Evolutionary conservation across 2,113 vertebrate species (phyloP).

Genomic region (Todiramphus saurophagus): DNA sequence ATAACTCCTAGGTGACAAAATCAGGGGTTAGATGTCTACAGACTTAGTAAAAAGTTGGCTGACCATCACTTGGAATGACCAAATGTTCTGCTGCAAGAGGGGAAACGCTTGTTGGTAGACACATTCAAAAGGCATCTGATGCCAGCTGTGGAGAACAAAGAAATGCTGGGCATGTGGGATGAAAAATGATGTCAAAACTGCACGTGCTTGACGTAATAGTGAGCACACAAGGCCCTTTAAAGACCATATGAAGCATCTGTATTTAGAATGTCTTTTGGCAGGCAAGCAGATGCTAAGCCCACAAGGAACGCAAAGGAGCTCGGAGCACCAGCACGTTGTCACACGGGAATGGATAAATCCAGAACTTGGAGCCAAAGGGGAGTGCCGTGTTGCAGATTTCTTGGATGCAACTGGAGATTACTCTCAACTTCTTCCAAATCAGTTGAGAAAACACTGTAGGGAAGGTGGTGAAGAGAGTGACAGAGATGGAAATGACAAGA

Average conservation of each 20-base stretch:
- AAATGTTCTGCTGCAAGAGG: not conserved
- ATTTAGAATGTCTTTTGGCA: not conserved
- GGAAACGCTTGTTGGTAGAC: not conserved
- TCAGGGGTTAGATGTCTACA: not conserved
- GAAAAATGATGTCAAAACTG: not conserved
- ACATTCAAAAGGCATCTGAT: not conserved
- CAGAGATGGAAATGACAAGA: not conserved
- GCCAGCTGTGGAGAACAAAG: not conserved
- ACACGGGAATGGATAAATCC: not conserved
- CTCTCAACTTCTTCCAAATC: no score
- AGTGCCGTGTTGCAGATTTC: not conserved
- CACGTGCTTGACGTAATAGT: not conserved
- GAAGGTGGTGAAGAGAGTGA: not conserved
- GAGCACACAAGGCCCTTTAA: not conserved
- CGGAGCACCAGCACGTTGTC: fast-evolving
- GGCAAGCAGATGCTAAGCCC: not conserved
- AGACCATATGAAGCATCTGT: not conserved
- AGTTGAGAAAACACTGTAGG: not conserved
- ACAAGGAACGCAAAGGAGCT: not conserved
- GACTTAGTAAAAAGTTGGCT: not conserved
- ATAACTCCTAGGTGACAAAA: not conserved
- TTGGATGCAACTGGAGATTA: not conserved
- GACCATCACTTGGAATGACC: not conserved
- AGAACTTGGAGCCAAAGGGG: not conserved
- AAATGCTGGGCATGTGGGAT: not conserved